Percentiles rank a stretch among this genome's conserved stretches.
phyloP scores from a whole-genome alignment of 2,888 invertebrate genomes.

The Choristoneura rosaceana region DNA sequence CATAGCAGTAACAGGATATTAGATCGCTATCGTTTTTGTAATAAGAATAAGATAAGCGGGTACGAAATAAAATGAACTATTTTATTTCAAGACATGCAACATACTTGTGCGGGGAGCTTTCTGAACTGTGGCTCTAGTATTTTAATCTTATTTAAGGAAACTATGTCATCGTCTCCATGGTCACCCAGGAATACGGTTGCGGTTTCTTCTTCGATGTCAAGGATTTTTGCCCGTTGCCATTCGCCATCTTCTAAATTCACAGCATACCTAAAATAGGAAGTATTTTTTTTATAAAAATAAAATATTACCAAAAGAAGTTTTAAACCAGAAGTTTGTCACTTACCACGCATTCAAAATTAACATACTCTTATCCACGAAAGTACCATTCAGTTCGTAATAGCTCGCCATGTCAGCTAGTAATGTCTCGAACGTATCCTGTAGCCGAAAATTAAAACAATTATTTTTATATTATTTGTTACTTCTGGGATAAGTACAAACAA shows the following conservation, averaged over 20 bases:
- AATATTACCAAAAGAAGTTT: background rate
- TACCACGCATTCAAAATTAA: slow-evolving; percentile 77
- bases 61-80: background rate
- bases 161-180: slow-evolving; percentile 88
- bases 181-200: slow-evolving; percentile 90
- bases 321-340: slow-evolving; percentile 44
- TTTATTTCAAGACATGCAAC: background rate
- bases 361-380: slow-evolving; percentile 76
- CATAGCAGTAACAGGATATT: too few species aligned
- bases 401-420: slow-evolving; percentile 81
- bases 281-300: background rate
- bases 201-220: slow-evolving; percentile 79
- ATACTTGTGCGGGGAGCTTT: slow-evolving; percentile 88
- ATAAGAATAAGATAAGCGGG: background rate
- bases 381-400: slow-evolving; percentile 73
- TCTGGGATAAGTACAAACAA: slow-evolving; percentile 1
- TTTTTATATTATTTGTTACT: slow-evolving; percentile 7
- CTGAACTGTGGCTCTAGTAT: slow-evolving; percentile 88
- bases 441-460: slow-evolving; percentile 35
- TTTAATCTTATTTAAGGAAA: slow-evolving; percentile 83
- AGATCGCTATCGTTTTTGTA: too few species aligned
- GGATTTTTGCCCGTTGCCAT: slow-evolving; percentile 85
- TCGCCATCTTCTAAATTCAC: slow-evolving; percentile 74
- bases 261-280: slow-evolving; percentile 68
- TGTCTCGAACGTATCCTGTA: slow-evolving; percentile 78